phyloP scores from a whole-genome alignment of 2,113 vertebrate species.

The Ptilorrhoa leucosticta region DNA sequence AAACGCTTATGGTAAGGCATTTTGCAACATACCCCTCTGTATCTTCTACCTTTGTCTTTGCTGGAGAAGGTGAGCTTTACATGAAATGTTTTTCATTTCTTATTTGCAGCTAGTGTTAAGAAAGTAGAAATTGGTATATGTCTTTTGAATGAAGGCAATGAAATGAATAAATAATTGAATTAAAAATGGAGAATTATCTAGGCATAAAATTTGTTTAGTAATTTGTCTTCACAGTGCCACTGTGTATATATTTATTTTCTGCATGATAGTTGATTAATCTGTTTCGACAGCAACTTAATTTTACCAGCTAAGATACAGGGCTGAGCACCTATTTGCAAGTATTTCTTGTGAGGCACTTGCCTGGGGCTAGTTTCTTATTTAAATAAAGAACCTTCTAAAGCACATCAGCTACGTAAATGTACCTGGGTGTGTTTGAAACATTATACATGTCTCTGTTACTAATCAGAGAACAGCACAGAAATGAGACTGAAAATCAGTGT shows the following conservation, averaged over 20 bases:
- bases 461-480: background rate
- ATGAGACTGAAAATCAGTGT: background rate
- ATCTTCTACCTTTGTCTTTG: background rate
- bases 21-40: background rate
- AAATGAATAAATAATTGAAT: slow-evolving; percentile 56
- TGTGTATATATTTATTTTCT: background rate
- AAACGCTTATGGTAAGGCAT: rapidly evolving
- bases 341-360: background rate
- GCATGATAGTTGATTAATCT: slow-evolving; percentile 47
- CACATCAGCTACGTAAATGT: background rate
- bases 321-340: background rate
- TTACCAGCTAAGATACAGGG: background rate
- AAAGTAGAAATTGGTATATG: background rate
- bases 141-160: background rate
- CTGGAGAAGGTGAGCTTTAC: background rate
- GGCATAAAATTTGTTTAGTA: slow-evolving; percentile 9
- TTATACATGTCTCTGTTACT: background rate
- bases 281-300: slow-evolving; percentile 50
- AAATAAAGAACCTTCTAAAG: background rate
- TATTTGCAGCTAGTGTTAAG: slow-evolving; percentile 27
- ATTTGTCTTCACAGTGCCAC: slow-evolving; percentile 2
- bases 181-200: slow-evolving; percentile 32
- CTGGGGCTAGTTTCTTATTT: background rate
- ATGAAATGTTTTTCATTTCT: background rate
- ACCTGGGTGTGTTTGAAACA: background rate